Evolutionary conservation across 2,888 invertebrate species (phyloP).

Genomic region (Diarsia mendica): DNA sequence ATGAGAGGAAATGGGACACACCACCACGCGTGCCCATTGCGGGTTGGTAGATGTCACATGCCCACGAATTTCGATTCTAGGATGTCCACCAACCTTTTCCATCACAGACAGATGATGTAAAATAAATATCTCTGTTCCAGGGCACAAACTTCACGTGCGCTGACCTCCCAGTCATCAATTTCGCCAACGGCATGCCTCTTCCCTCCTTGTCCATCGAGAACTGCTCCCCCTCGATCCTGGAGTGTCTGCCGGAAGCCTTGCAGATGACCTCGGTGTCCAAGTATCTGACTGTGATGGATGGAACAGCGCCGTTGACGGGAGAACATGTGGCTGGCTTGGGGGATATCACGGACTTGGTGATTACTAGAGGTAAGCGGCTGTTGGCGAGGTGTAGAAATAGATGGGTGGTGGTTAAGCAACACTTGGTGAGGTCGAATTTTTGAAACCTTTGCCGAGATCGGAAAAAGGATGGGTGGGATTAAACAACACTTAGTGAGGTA

Average conservation of each 20-base stretch:
- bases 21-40: too few species aligned
- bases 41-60: too few species aligned
- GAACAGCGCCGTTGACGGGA: neutral
- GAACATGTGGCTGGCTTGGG: constrained; percentile 43
- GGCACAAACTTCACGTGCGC: constrained; percentile 44
- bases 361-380: constrained; percentile 17
- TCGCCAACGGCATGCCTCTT: constrained; percentile 33
- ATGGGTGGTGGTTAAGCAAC: neutral
- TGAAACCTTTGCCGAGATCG: too few species aligned
- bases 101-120: neutral
- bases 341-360: constrained; percentile 23
- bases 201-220: constrained; percentile 10
- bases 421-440: neutral
- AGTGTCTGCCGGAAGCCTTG: constrained; percentile 33
- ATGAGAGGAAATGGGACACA: too few species aligned
- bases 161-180: constrained; percentile 47
- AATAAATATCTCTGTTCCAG: constrained; percentile 31
- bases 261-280: constrained; percentile 8
- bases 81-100: too few species aligned
- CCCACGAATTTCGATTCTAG: too few species aligned
- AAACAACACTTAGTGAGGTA: neutral
- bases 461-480: neutral
- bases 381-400: neutral
- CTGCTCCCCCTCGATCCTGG: constrained; percentile 33
- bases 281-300: constrained; percentile 3